Evolutionary conservation across 2,888 invertebrate genomes (phyloP), one percentile per base, ranked within the genome.

Genomic region (Pseudanteris insignis): DNA sequence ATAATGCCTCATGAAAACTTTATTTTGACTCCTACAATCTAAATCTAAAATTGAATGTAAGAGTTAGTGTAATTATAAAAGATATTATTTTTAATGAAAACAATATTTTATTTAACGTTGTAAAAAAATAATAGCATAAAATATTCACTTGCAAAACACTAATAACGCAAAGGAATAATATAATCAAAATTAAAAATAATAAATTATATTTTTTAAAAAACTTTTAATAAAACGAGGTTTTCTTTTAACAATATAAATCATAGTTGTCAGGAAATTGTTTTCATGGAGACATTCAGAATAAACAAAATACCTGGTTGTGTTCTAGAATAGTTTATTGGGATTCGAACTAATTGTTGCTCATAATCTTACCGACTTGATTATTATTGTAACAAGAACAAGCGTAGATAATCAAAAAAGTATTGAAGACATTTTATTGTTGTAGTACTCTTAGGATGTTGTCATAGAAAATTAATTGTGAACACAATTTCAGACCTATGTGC

Each of bases 251-350:
- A n/a, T 9, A 26, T 26, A 2, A 6, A 6, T n/a, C 5, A 9
- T n/a, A 26, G 5, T 26, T 9, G 2, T 29, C 30, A 41, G 38
- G 34, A 12, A 51, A 41, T 26, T 51, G n/a, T 38, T 38, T 34
- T 41, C 53, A 37, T 18, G 26, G 24, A 15, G 13, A 2, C 8
- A 36, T 46, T 24, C 28, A 44, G 14, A 40, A n/a, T 24, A 55
- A 40, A 24, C 24, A n/a, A 37, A 38, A 40, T 47, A 55, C 47
- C 55, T 47, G 29, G 41, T 48, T 57, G 55, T 57, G 55, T 57
- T 57, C 55, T 57, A 57, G 55, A 57, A 41, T 57, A 48, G 55
- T 30, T 14, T n/a, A 26, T 21, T 21, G 21, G 29, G 47, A 41
- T 57, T 41, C 48, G 55, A 36, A 12, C 28, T 48, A 57, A 13